Evolutionary conservation across 2,888 invertebrate species (phyloP).

Genomic region (Lacanobia oleracea): DNA sequence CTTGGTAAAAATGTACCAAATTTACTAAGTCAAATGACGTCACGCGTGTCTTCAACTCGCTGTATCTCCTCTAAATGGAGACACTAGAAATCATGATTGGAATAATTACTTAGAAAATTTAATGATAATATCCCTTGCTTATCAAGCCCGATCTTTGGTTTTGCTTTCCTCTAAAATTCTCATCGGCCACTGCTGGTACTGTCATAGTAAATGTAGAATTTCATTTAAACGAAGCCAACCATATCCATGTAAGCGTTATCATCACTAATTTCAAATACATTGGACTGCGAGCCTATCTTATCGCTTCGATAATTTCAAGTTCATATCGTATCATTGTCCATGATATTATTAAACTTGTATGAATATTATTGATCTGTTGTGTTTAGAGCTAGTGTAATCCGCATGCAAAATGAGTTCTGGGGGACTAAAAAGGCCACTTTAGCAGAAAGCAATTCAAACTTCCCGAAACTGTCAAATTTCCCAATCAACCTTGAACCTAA

Average conservation of each 20-base stretch:
- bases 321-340: constrained; percentile 51
- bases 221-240: not conserved
- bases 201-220: not conserved
- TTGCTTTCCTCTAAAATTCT: not conserved
- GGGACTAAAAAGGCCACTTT: no score
- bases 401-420: constrained; percentile 2
- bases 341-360: constrained; percentile 59
- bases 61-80: no score
- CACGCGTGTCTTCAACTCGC: no score
- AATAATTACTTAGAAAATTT: not conserved
- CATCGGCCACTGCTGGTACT: not conserved
- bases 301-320: constrained; percentile 55
- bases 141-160: not conserved
- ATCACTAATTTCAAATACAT: constrained; percentile 52
- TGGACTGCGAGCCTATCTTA: constrained; percentile 50
- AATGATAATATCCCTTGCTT: not conserved
- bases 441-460: no score
- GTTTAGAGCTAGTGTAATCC: not conserved
- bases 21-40: no score
- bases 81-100: no score
- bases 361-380: constrained; percentile 50
- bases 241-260: constrained; percentile 23
- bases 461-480: no score
- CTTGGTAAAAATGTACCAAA: no score
- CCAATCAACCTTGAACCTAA: no score